phyloP scores from a whole-genome alignment of 2,888 invertebrate species.

The Galerucella nymphaeae region DNA sequence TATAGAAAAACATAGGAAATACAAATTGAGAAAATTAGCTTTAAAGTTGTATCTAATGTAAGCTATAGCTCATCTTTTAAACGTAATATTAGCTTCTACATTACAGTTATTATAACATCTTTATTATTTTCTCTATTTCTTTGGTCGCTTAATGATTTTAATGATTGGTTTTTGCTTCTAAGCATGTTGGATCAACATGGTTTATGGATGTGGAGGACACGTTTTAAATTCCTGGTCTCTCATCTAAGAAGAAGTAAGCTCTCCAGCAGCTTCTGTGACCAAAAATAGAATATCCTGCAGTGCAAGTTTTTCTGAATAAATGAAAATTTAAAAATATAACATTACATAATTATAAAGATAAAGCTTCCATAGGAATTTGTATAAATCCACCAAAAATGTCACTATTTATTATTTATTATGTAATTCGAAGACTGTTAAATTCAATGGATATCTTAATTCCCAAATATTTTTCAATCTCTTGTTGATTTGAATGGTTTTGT shows the following conservation, averaged over 20 bases:
- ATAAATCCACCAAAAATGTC: not conserved
- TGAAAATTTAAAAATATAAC: not conserved
- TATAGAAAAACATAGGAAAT: slow-evolving; percentile 21
- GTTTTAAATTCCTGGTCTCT: no score
- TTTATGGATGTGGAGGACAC: no score
- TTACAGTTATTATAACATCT: slow-evolving; percentile 9
- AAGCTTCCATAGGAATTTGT: not conserved
- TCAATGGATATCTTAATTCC: not conserved
- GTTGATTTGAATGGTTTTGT: not conserved
- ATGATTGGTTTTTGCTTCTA: not conserved
- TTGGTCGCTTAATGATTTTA: not conserved
- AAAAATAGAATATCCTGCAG: not conserved
- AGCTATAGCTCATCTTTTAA: slow-evolving; percentile 10
- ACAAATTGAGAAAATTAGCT: slow-evolving; percentile 15
- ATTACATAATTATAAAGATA: not conserved
- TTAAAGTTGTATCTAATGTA: slow-evolving; percentile 8
- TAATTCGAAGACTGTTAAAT: not conserved
- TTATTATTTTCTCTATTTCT: slow-evolving; percentile 10
- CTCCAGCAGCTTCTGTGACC: no score
- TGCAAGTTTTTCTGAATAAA: not conserved
- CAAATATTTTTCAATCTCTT: not conserved
- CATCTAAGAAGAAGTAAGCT: no score
- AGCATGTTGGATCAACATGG: no score
- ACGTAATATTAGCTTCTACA: not conserved
- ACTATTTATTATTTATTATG: not conserved